These are phyloP conservation scores for Monoplex corrugatus DNA, from an alignment of 2,888 invertebrate genomes.

Conservation along the genomic window DNA sequence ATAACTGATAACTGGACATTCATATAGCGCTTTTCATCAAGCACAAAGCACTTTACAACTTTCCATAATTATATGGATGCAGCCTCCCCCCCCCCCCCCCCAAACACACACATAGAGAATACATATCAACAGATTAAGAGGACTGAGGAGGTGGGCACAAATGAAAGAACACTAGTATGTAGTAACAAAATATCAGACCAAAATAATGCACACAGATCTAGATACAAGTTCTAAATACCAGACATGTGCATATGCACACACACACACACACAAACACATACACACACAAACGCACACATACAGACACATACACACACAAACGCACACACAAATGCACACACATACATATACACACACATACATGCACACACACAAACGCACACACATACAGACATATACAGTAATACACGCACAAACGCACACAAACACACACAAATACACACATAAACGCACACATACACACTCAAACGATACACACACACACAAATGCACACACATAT, in stretches of 20 bases:
- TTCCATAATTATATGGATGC: too few relatives aligned
- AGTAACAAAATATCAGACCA: neutral
- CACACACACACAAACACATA: neutral
- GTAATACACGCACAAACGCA: too few relatives aligned
- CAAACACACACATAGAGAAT: too few relatives aligned
- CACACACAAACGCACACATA: neutral
- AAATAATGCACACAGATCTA: neutral
- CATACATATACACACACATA: neutral
- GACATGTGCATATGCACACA: neutral
- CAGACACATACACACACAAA: neutral
- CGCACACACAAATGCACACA: neutral
- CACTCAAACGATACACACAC: neutral
- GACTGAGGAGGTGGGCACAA: too few relatives aligned
- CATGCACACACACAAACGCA: neutral
- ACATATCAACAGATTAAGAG: too few relatives aligned
- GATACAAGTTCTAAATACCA: neutral
- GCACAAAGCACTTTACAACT: too few relatives aligned
- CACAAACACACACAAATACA: too few relatives aligned
- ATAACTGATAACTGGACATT: too few relatives aligned
- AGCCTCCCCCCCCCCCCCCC: too few relatives aligned
- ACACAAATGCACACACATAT: neutral
- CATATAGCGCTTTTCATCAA: too few relatives aligned
- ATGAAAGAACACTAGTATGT: neutral
- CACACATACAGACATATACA: too few relatives aligned
- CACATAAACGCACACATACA: too few relatives aligned